Evolutionary conservation across 2,888 invertebrate species (phyloP).

Genomic region (Heliconius hortense): DNA sequence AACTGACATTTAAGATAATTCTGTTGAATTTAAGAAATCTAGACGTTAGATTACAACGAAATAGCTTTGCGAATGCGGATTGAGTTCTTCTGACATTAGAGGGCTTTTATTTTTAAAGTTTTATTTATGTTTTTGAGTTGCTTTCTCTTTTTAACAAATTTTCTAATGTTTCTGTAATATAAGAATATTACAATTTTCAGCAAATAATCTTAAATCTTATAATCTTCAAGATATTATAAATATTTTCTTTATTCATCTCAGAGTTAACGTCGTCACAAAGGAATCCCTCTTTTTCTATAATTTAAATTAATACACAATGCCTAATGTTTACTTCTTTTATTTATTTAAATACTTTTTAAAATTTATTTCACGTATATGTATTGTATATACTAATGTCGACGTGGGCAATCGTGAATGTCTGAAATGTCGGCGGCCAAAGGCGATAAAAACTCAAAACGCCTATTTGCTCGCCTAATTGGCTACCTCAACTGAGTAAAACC

Average conservation of each 20-base stretch:
- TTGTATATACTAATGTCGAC: conserved; percentile 4
- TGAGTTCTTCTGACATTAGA: conserved; percentile 1
- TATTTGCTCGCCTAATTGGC: conserved; percentile 42
- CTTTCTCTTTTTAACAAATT: neutral
- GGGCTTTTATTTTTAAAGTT: neutral
- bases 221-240: no score
- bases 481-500: conserved; percentile 35
- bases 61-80: conserved; percentile 23
- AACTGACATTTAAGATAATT: conserved; percentile 20
- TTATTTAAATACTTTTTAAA: no score
- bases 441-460: conserved; percentile 40
- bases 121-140: neutral
- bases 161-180: neutral
- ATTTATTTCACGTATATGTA: neutral
- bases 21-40: conserved; percentile 15
- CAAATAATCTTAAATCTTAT: no score
- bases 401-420: conserved; percentile 29
- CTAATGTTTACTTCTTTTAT: no score
- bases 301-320: no score
- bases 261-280: no score
- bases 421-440: conserved; percentile 35
- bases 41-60: conserved; percentile 22
- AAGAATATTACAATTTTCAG: no score
- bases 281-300: no score
- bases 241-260: no score